These are phyloP conservation scores for Drosophila nr. medialis DNA, from an alignment of 2,888 invertebrate species.

Conservation along the genomic window DNA sequence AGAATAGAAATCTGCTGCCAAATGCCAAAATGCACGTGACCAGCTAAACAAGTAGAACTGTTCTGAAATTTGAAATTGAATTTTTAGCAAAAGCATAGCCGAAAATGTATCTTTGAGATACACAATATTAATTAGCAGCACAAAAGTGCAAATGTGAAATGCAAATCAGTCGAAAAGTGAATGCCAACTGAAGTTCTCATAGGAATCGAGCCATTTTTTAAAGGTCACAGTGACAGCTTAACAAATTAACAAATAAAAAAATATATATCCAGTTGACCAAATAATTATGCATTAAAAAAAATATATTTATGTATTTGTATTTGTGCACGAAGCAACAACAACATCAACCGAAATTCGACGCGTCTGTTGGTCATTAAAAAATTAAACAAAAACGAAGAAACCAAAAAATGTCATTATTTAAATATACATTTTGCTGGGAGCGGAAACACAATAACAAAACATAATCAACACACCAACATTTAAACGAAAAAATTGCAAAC, in stretches of 20 bases:
- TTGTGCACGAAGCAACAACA: not conserved
- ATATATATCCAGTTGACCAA: conserved; percentile 29
- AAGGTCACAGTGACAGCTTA: conserved; percentile 67
- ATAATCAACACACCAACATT: conserved; percentile 21
- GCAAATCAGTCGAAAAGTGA: conserved; percentile 59
- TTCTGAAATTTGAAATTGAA: not conserved
- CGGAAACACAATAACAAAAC: conserved; percentile 34
- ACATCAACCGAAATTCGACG: conserved; percentile 30
- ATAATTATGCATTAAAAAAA: not conserved
- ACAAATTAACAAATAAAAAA: conserved; percentile 31
- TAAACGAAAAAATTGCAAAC: conserved; percentile 28
- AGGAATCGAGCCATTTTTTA: conserved; percentile 39
- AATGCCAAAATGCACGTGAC: conserved; percentile 73
- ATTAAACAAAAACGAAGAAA: conserved; percentile 27
- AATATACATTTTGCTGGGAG: conserved; percentile 30
- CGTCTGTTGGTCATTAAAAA: conserved; percentile 45
- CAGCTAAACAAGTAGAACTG: conserved; percentile 22
- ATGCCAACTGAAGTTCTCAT: conserved; percentile 43
- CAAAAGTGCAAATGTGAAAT: conserved; percentile 61
- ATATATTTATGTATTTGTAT: not conserved
- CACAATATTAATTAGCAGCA: conserved; percentile 11
- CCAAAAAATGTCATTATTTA: conserved; percentile 30
- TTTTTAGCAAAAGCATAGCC: not conserved
- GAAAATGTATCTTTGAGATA: conserved; percentile 34
- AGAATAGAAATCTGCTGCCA: conserved; percentile 35